phyloP scores from a whole-genome alignment of 2,113 vertebrate genomes.

The Melanerpes aurifrons region DNA sequence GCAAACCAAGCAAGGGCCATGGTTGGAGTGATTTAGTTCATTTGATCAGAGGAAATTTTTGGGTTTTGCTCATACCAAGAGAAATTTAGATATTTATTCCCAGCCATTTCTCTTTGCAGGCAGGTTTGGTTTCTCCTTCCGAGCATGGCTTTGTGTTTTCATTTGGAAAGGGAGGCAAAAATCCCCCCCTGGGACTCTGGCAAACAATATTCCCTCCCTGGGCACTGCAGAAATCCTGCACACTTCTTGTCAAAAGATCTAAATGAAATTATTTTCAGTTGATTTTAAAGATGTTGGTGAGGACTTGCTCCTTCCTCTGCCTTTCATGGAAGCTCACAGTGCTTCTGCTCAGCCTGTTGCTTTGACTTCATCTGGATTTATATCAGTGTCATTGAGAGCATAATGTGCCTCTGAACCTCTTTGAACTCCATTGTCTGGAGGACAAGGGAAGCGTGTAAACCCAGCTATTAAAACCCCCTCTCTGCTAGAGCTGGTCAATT shows the following conservation, averaged over 20 bases:
- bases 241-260: background rate
- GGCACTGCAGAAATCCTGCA: background rate
- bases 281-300: background rate
- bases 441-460: background rate
- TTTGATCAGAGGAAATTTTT: background rate
- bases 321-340: background rate
- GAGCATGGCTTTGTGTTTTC: background rate
- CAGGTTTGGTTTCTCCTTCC: background rate
- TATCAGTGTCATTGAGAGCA: background rate
- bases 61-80: background rate
- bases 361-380: constrained; percentile 11
- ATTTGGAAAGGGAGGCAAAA: background rate
- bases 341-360: background rate
- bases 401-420: background rate
- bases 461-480: background rate
- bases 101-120: background rate
- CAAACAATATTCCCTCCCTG: background rate
- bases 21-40: background rate
- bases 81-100: background rate
- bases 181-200: background rate
- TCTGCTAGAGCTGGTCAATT: background rate
- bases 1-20: background rate
- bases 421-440: background rate
- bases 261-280: background rate
- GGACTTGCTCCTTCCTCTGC: background rate